These are phyloP conservation scores for Syngnathoides biaculeatus DNA, from an alignment of 2,113 vertebrate genomes.

Conservation along the genomic window DNA sequence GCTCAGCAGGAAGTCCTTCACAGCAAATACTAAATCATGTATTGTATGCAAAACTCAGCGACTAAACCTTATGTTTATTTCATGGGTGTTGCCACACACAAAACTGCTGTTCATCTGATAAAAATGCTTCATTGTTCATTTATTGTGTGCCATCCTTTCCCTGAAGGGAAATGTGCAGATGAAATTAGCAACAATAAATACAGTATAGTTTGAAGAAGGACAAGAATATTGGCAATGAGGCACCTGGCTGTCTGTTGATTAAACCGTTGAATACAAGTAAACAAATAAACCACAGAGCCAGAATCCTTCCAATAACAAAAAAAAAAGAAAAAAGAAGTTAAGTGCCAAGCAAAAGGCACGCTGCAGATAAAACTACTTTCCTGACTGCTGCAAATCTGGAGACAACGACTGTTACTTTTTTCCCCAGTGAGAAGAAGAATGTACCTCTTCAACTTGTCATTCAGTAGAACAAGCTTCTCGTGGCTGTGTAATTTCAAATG, in stretches of 20 bases:
- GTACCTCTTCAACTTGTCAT: not conserved
- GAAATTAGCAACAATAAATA: conserved; percentile 37
- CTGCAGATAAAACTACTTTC: conserved; percentile 37
- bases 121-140: conserved; percentile 13
- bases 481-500: not conserved
- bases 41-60: conserved; percentile 21
- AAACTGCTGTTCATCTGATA: conserved; percentile 40
- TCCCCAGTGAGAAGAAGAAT: not conserved
- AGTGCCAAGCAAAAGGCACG: conserved; percentile 32
- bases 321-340: conserved; percentile 20
- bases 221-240: conserved; percentile 36
- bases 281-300: conserved; percentile 34
- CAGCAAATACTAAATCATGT: conserved; percentile 8
- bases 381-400: conserved; percentile 25
- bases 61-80: conserved; percentile 17
- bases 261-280: conserved; percentile 47
- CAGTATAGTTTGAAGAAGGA: conserved; percentile 38
- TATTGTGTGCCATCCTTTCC: not conserved
- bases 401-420: conserved; percentile 9
- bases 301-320: conserved; percentile 26
- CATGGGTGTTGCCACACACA: conserved; percentile 18
- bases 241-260: conserved; percentile 31
- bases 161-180: not conserved
- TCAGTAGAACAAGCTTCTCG: not conserved
- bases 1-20: not conserved